Percentiles rank a stretch among this genome's conserved stretches.
Evolutionary conservation across 2,797 vertebrate species (phyloP).

Genomic region (Dermochelys coriacea): DNA sequence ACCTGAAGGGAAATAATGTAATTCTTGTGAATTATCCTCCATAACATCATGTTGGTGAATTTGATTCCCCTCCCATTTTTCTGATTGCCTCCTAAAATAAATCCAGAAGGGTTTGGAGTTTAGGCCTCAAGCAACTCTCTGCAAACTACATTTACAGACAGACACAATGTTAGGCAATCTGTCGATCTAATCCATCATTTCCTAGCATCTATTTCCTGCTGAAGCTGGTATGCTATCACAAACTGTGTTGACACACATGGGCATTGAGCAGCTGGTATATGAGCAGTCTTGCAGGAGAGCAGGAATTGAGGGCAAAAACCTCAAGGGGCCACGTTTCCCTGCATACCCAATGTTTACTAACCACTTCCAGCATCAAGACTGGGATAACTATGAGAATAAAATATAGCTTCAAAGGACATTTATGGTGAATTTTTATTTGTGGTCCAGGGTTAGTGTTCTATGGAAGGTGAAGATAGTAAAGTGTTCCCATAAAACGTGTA

Average conservation of each 20-base stretch:
- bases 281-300: not conserved
- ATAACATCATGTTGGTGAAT: not conserved
- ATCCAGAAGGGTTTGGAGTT: not conserved
- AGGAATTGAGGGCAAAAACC: fast-evolving
- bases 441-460: not conserved
- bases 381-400: not conserved
- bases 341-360: not conserved
- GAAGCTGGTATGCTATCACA: too few relatives aligned
- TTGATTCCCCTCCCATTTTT: not conserved
- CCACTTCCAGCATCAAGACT: not conserved
- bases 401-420: not conserved
- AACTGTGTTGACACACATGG: fast-evolving
- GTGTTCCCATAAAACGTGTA: fast-evolving
- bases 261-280: fast-evolving
- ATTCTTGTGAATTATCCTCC: not conserved
- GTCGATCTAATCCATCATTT: not conserved
- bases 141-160: not conserved
- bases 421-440: not conserved
- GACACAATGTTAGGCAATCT: not conserved
- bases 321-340: not conserved
- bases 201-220: fast-evolving
- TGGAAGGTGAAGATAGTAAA: not conserved
- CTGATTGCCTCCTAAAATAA: not conserved
- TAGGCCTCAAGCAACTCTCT: not conserved
- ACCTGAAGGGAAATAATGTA: not conserved